A percentile compares a stretch with the other conserved stretches of the same genome.
Evolutionary conservation across 2,797 vertebrate genomes (phyloP).

Genomic region (Falco biarmicus): DNA sequence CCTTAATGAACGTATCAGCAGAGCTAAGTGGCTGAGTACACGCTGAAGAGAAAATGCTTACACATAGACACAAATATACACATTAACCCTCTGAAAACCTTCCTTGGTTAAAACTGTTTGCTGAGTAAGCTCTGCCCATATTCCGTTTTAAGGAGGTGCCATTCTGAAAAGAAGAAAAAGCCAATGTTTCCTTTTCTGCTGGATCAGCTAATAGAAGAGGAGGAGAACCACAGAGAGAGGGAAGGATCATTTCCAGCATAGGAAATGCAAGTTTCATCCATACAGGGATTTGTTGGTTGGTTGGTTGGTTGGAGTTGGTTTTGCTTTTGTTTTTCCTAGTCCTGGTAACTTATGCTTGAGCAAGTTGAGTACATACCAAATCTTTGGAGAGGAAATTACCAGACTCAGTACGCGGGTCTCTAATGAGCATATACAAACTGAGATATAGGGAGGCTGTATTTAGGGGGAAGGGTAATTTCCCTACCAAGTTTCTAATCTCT

Average conservation of each 20-base stretch:
- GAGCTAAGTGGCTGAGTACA: not conserved
- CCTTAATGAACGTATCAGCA: not conserved
- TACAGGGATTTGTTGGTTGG: not conserved
- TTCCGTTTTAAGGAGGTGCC: not conserved
- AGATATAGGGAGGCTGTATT: not conserved
- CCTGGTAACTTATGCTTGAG: not conserved
- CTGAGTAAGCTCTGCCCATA: not conserved
- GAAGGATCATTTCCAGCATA: not conserved
- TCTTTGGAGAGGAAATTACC: not conserved
- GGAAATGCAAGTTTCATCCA: not conserved
- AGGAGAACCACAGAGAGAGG: not conserved
- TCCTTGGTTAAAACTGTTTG: not conserved
- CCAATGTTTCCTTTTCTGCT: not conserved
- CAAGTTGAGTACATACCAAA: no score
- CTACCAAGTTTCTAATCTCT: not conserved
- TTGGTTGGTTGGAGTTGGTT: not conserved
- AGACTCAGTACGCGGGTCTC: not conserved
- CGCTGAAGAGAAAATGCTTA: not conserved
- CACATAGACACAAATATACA: not conserved
- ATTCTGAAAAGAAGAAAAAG: not conserved
- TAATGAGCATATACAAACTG: not conserved
- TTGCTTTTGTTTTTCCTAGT: not conserved
- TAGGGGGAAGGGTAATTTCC: not conserved
- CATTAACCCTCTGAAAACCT: not conserved
- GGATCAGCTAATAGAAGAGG: not conserved